These are phyloP conservation scores for Dolichallabes microphthalmus DNA, from an alignment of 2,113 vertebrate genomes.

Conservation along the genomic window DNA sequence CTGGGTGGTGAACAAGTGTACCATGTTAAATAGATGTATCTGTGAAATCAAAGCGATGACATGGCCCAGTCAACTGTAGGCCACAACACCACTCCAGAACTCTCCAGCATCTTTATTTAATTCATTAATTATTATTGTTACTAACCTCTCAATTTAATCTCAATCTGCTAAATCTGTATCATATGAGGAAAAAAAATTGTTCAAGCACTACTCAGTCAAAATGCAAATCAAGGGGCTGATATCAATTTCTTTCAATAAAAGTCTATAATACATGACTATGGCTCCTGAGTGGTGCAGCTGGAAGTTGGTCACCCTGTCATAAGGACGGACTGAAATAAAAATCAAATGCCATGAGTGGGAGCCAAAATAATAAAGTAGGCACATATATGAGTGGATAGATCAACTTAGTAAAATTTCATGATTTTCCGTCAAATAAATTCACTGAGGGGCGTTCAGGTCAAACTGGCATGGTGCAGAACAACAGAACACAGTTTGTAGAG, in stretches of 20 bases:
- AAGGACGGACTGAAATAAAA: not conserved
- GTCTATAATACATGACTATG: not conserved
- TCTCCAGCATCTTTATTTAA: not conserved
- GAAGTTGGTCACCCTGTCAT: not conserved
- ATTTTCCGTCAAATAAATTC: no score
- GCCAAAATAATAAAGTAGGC: not conserved
- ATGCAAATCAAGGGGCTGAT: not conserved
- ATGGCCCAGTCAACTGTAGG: conserved; percentile 17
- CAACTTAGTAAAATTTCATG: no score
- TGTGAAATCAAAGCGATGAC: conserved; percentile 28
- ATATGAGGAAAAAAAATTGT: not conserved
- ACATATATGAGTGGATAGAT: not conserved
- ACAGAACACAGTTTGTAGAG: no score
- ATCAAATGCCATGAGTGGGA: not conserved
- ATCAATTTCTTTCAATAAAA: not conserved
- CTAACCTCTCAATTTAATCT: not conserved
- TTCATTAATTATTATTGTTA: not conserved
- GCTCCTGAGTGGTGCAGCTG: not conserved
- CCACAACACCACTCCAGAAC: not conserved
- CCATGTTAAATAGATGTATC: conserved; percentile 3
- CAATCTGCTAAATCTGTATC: not conserved
- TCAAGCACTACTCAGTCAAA: not conserved
- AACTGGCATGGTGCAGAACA: no score
- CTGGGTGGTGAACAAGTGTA: not conserved
- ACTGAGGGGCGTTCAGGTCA: no score